Base-by-base conservation (phyloP, 2,888 invertebrate genomes). In the Drosophila crucigera region DNA sequence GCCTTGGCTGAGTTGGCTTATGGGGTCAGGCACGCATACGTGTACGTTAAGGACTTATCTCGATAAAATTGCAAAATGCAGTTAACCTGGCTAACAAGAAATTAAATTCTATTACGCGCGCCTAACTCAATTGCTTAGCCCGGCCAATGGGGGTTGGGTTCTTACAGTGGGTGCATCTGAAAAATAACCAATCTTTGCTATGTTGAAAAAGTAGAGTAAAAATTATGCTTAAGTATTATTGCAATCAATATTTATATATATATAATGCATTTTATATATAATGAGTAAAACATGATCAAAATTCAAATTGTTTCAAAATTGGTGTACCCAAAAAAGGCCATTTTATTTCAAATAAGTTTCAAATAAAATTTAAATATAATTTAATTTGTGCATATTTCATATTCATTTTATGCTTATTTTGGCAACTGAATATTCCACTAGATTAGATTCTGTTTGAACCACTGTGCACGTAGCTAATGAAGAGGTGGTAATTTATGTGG, bases 401-500 rank as follows among this genome's bases (percentile, higher is more conserved):
- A 1, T n/a, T 41, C 4, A 39, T 7, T 19, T 39, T 19, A 19
- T 9, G 19, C 4, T 19, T 39, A 39, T 19, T 39, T 9, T 9
- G 3, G 39, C 10, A n/a, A 5, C n/a, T 2, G 25, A 35, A 19
- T n/a, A 39, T n/a, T 14, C 0, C 7, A 11, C 4, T 41, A 37
- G 7, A 11, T 47, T 37, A n/a, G 22, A 50, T 25, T 7, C 5
- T 4, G 1, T 39, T 65, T 54, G 25, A 10, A 25, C 73, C 84
- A 85, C 73, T 72, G 80, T 83, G 60, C 76, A 71, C 72, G 61
- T 68, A 63, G 71, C 81, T 89, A 89, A 89, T 90, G 89, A 89
- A 91, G 90, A 90, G 90, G 89, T 88, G 90, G 90, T 89, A 91
- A 90, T 90, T 90, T 90, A 91, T 91, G 88, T 86, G 82, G 76